These are phyloP conservation scores for Hystrix brachyura DNA, from an alignment of 2,113 vertebrate species.

Conservation along the genomic window DNA sequence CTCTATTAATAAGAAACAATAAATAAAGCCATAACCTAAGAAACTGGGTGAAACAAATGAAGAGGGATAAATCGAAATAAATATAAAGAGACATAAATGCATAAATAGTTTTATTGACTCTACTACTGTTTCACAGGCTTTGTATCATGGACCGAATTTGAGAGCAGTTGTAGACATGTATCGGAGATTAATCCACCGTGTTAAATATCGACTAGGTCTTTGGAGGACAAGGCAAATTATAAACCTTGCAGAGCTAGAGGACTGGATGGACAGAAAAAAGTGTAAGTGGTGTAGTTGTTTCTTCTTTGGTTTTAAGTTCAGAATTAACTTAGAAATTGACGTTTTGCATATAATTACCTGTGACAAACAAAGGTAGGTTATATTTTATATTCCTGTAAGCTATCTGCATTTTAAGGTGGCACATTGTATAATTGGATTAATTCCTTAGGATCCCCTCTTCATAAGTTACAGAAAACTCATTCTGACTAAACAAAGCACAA, in stretches of 20 bases:
- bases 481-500: neutral
- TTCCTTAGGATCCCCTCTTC: neutral
- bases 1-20: neutral
- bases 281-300: conserved; percentile 56
- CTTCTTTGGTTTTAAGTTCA: conserved; percentile 20
- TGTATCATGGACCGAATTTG: conserved; percentile 67
- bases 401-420: conserved; percentile 16
- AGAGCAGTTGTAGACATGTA: conserved; percentile 72
- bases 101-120: neutral
- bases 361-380: neutral
- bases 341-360: neutral
- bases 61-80: neutral
- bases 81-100: neutral
- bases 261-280: conserved; percentile 85
- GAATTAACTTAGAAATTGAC: conserved; percentile 7
- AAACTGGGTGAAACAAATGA: conserved; percentile 29
- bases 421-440: neutral
- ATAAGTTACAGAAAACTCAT: neutral
- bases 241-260: conserved; percentile 75
- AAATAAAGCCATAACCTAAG: neutral
- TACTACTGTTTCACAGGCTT: conserved; percentile 73
- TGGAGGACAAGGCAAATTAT: conserved; percentile 75
- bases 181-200: conserved; percentile 37
- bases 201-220: conserved; percentile 71
- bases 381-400: conserved; percentile 10